Percentiles rank a stretch among this genome's conserved stretches.
Conservation (phyloP, 2,797 vertebrate genomes). For the Selene dorsalis region DNA sequence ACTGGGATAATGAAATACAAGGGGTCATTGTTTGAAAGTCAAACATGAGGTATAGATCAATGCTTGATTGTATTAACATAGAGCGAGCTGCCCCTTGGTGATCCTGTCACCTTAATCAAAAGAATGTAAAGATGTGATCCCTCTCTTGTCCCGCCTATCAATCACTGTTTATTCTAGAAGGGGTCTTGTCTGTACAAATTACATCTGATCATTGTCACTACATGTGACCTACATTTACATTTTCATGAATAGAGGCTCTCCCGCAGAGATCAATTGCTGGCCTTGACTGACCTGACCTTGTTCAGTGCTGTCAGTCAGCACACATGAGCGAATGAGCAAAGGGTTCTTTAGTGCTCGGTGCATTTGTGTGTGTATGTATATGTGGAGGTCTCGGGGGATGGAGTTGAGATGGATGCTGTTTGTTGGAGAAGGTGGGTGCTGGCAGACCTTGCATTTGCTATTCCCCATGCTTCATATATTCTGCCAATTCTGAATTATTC, state of each 20-base stretch:
- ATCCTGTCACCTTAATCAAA: slow-evolving; percentile 55
- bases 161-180: slow-evolving; percentile 31
- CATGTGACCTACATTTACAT: slow-evolving; percentile 52
- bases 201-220: slow-evolving; percentile 50
- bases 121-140: slow-evolving; percentile 22
- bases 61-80: slow-evolving; percentile 18
- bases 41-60: slow-evolving; percentile 8
- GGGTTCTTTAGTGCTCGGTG: slow-evolving; percentile 19
- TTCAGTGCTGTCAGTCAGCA: slow-evolving; percentile 32
- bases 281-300: slow-evolving; percentile 66
- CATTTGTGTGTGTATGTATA: slow-evolving; percentile 14
- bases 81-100: slow-evolving; percentile 34
- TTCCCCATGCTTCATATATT: slow-evolving; percentile 52
- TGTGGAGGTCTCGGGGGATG: slow-evolving; percentile 35
- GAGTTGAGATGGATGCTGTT: slow-evolving; percentile 45
- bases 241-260: slow-evolving; percentile 57
- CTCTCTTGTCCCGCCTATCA: slow-evolving; percentile 17
- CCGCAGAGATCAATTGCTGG: slow-evolving; percentile 20
- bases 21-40: no score
- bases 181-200: slow-evolving; percentile 49
- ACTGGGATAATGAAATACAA: no score
- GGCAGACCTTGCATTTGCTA: slow-evolving; percentile 58
- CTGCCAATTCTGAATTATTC: slow-evolving; percentile 72
- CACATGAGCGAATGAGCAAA: slow-evolving; percentile 17
- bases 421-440: slow-evolving; percentile 45